These are phyloP conservation scores for Lasioglossum villosulum DNA, from an alignment of 2,888 invertebrate genomes.

Conservation along the genomic window DNA sequence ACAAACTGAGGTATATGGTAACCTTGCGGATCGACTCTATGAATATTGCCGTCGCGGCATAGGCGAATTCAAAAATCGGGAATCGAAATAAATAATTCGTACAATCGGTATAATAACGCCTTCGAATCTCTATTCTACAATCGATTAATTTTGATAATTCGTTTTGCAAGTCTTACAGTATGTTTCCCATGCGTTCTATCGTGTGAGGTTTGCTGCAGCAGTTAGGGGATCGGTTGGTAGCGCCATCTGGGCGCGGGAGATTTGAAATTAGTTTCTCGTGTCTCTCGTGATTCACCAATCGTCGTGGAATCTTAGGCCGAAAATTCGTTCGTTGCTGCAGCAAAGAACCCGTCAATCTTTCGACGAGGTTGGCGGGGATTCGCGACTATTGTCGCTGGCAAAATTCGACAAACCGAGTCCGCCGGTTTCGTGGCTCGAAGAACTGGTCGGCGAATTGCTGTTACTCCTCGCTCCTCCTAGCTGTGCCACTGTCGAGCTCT, in stretches of 20 bases:
- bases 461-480: slow-evolving; percentile 79
- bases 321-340: slow-evolving; percentile 61
- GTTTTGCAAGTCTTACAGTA: slow-evolving; percentile 21
- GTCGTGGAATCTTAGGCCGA: slow-evolving; percentile 56
- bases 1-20: slow-evolving; percentile 74
- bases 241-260: not conserved
- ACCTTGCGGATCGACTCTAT: slow-evolving; percentile 57
- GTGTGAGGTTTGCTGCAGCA: slow-evolving; percentile 48
- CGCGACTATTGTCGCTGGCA: slow-evolving; percentile 90
- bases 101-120: slow-evolving; percentile 46
- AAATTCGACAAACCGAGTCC: slow-evolving; percentile 79
- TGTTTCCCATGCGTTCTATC: slow-evolving; percentile 9
- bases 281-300: slow-evolving; percentile 51
- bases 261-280: not conserved
- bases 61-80: slow-evolving; percentile 29
- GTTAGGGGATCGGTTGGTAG: not conserved
- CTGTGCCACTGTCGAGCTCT: slow-evolving; percentile 85
- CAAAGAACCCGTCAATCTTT: slow-evolving; percentile 79
- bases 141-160: slow-evolving; percentile 53
- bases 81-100: slow-evolving; percentile 60
- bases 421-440: slow-evolving; percentile 77
- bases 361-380: slow-evolving; percentile 85
- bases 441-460: slow-evolving; percentile 82
- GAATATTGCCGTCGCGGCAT: slow-evolving; percentile 21
- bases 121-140: slow-evolving; percentile 42